Base-by-base conservation (phyloP, 2,888 invertebrate genomes). In the Sesia bembeciformis region DNA sequence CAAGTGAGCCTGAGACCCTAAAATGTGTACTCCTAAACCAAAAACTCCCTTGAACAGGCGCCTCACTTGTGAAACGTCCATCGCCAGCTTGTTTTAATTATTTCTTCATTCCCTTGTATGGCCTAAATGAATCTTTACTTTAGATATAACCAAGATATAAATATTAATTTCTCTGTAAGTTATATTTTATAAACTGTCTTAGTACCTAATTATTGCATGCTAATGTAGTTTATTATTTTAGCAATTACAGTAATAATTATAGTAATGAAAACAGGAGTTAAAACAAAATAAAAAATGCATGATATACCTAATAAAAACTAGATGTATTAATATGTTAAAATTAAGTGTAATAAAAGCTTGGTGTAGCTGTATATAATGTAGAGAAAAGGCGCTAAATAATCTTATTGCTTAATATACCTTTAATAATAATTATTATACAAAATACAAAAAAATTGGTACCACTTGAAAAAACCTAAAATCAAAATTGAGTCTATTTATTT, bases 31-130 rank as follows among this genome's bases (percentile, higher is more conserved):
- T 72, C 69, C 70, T 72, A 66, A 66, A 72, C 64, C 63, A 62
- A 72, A 70, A 75, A 68, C 69, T 76, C 78, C 73, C 66, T 72
- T 70, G 60, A 76, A 74, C 84, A 84, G 88, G 88, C 88, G 88
- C 89, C 87, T 88, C 88, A 89, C 88, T 89, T 89, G 88, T 89
- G 88, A 85, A 81, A 88, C 88, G 79, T 73, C 74, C 62, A 78
- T 68, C 70, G 78, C 80, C 78, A 76, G 84, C 84, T 84, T 80
- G 65, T 66, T 46, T 46, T 46, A 46, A 46, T 46, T 46, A 46
- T 46, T 46, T 46, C 46, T 46, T 57, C 49, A 56, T 52, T 49
- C 40, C 23, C 8, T 43, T 23, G 42, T 8, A 43, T 52, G 53
- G 52, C 52, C 40, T 38, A 54, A 53, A 53, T 39, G 7, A 23